phyloP scores from a whole-genome alignment of 2,888 invertebrate genomes.

The Diplazon laetatorius region DNA sequence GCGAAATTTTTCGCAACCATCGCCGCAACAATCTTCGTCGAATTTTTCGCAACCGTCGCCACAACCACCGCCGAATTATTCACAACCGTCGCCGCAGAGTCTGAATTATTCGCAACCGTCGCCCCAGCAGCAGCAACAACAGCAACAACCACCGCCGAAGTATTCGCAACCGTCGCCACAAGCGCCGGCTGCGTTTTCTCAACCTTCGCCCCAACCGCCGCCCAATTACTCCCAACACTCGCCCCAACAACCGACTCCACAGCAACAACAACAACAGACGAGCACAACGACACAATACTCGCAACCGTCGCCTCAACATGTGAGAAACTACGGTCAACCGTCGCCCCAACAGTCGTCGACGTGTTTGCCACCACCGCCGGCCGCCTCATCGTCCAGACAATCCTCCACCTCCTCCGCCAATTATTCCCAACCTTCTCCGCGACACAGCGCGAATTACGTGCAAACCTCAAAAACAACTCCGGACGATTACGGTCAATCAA shows the following conservation, averaged over 20 bases:
- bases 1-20: constrained; percentile 76
- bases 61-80: constrained; percentile 82
- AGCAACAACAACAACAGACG: constrained; percentile 83
- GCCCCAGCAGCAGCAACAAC: too few species aligned
- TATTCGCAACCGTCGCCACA: constrained; percentile 76
- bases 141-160: constrained; percentile 79
- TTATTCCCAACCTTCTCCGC: constrained; percentile 72
- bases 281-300: constrained; percentile 70
- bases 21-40: constrained; percentile 64
- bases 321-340: constrained; percentile 63
- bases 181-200: constrained; percentile 77
- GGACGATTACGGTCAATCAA: constrained; percentile 57
- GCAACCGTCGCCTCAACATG: constrained; percentile 69
- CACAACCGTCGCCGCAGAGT: constrained; percentile 74
- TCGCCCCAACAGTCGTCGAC: constrained; percentile 62
- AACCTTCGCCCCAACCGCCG: constrained; percentile 69
- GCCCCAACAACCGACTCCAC: constrained; percentile 82
- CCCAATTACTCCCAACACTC: constrained; percentile 83
- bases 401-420: constrained; percentile 66
- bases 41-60: constrained; percentile 79
- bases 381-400: constrained; percentile 61
- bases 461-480: constrained; percentile 53
- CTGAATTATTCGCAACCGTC: constrained; percentile 69
- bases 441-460: constrained; percentile 67
- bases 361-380: constrained; percentile 67